Evolutionary conservation across 2,888 invertebrate genomes (phyloP), one percentile per base, ranked within the genome.

Genomic region (Dryadula phaetusa): DNA sequence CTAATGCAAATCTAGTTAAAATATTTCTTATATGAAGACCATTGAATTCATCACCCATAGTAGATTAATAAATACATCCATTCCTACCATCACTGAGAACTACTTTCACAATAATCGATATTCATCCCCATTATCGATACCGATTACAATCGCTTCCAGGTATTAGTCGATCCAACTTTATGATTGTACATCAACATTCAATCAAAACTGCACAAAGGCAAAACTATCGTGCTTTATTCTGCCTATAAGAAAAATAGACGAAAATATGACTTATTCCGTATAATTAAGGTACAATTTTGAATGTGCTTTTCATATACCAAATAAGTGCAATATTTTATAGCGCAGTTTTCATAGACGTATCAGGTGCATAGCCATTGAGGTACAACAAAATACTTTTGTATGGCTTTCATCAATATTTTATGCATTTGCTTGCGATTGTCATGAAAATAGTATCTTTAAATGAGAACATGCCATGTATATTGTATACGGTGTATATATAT

Each of bases 121-220:
- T 60, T 28, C 40, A 56, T 56, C 32, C 46, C 44, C 28, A 60
- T 60, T 60, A 44, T 60, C 20, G 28, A 25, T 60, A 46, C 60
- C 16, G 25, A 46, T 66, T 64, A 66, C 69, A 66, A 71, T 72
- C 64, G 71, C 68, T 70, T 70, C 70, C 40, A 20, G 52, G 70
- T 70, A 72, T 63, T 71, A 64, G 62, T 67, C 69, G 69, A 67
- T 64, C 63, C 67, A 53, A 66, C 64, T 90, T 90, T 90, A 90
- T 85, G 90, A 90, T 87, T 86, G 82, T 85, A 72, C 82, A 82
- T 81, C 81, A 82, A 84, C 84, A 87, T 90, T 89, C 87, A 87
- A 88, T 90, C 88, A 85, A 83, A 75, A 72, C 77, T 64, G 81
- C 79, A 88, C 88, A 88, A 88, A 86, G 79, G 81, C 53, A 20